Percentiles rank a stretch among this genome's conserved stretches.
Conservation (phyloP, 2,113 vertebrate species). For the Phalacrocorax aristotelis region DNA sequence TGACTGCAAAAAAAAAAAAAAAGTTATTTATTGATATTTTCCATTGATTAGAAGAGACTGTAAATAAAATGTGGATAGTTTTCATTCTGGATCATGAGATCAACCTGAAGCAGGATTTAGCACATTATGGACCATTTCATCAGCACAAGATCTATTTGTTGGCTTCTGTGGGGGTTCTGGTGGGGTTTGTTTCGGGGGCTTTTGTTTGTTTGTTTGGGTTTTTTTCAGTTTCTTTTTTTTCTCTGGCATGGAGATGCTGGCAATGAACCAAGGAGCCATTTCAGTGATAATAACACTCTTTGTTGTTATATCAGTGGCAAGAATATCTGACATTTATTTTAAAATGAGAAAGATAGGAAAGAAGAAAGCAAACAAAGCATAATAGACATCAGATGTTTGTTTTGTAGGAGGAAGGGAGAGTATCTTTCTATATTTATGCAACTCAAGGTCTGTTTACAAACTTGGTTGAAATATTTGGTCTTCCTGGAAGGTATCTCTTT, state of each 20-base stretch:
- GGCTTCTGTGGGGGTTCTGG: background rate
- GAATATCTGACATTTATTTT: background rate
- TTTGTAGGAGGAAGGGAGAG: background rate
- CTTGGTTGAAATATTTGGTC: background rate
- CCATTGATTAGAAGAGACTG: background rate
- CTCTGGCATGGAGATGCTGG: background rate
- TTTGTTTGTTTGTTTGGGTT: background rate
- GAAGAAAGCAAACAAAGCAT: background rate
- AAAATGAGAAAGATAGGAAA: background rate
- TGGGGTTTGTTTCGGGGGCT: accelerated
- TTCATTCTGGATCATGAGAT: background rate
- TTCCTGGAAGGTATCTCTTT: background rate
- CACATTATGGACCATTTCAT: background rate
- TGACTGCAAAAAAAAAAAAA: background rate
- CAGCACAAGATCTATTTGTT: background rate
- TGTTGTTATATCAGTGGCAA: background rate
- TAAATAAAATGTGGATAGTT: background rate
- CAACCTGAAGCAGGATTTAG: background rate
- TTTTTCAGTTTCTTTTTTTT: background rate
- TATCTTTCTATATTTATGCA: background rate
- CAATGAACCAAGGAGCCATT: background rate
- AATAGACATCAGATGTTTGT: background rate
- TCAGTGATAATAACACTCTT: background rate
- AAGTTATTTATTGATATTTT: background rate
- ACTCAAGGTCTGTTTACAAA: background rate